Evolutionary conservation across 2,113 vertebrate genomes (phyloP), one percentile per base, ranked within the genome.

Genomic region (Microcebus tavaratra): DNA sequence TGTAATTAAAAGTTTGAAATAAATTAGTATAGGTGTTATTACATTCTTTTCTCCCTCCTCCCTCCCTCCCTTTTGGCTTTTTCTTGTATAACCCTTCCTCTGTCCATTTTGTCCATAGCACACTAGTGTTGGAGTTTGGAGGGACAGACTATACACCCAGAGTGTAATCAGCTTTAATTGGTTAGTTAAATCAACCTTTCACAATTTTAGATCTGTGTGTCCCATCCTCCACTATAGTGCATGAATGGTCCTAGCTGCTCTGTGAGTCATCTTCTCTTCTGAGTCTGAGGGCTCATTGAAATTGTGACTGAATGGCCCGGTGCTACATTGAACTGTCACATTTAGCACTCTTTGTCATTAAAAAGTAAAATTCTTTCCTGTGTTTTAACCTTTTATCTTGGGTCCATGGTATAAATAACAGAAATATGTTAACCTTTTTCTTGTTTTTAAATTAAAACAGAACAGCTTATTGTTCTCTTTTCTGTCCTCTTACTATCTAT

Each of bases 321-420:
- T 89, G 42, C 53, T 89, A 86, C 31, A 14, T 57, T 92, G 36
- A 82, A 70, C 17, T 92, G 31, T 85, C 10, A 12, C 59, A 31
- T 63, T 95, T 84, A 90, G 81, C 27, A 84, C 8, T 12, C 8
- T 75, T 36, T 61, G 34, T 89, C 27, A 61, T 20, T 95, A 53
- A 29, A 80, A 76, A 80, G 7, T 80, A 76, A 90, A 72, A 25
- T 75, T 92, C 34, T 73, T 92, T 57, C 53, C 72, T 83, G 1
- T 89, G 31, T 91, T 95, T 90, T 93, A 45, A 45, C 93, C 39
- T 95, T 85, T 68, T 90, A 27, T 86, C 2, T 36, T 72, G 65
- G 25, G 72, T 88, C 50, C 34, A 48, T 88, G 36, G 34, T 18
- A 15, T 70, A 87, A 79, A 31, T 63, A 63, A 63, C 25, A 63